These are phyloP conservation scores for Theristicus caerulescens DNA, from an alignment of 2,113 vertebrate genomes.

Conservation along the genomic window DNA sequence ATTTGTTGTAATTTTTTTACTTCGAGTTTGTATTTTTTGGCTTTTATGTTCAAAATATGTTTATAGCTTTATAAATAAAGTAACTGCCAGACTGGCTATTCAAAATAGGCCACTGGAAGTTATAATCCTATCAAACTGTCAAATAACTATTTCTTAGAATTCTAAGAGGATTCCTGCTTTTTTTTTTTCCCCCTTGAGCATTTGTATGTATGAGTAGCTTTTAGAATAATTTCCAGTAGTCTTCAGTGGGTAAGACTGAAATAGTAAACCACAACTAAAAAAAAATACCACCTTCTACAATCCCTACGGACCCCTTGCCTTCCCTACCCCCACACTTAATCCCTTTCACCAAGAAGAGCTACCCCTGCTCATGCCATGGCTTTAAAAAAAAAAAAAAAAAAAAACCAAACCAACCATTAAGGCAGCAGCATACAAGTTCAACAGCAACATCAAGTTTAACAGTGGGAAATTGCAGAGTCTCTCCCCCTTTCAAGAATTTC, in stretches of 20 bases:
- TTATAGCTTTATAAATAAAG: slow-evolving; percentile 76
- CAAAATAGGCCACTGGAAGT: slow-evolving; percentile 51
- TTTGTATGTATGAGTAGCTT: background rate
- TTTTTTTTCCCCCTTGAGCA: rapidly evolving
- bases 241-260: background rate
- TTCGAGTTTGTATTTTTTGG: slow-evolving; percentile 64
- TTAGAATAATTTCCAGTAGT: background rate
- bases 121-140: slow-evolving; percentile 3
- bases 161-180: background rate
- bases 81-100: slow-evolving; percentile 61
- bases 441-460: background rate
- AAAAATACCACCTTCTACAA: background rate
- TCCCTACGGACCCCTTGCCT: background rate
- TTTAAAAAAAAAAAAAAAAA: background rate
- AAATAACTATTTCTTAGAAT: background rate
- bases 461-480: rapidly evolving
- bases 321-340: background rate
- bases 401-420: no score
- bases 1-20: slow-evolving; percentile 58
- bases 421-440: background rate
- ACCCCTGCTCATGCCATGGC: background rate
- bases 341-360: background rate
- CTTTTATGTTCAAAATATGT: slow-evolving; percentile 71
- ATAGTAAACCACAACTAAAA: background rate
- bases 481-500: background rate